Base-by-base conservation (phyloP, 1,140 invertebrate genomes). In the Drosophila tsacasi region DNA sequence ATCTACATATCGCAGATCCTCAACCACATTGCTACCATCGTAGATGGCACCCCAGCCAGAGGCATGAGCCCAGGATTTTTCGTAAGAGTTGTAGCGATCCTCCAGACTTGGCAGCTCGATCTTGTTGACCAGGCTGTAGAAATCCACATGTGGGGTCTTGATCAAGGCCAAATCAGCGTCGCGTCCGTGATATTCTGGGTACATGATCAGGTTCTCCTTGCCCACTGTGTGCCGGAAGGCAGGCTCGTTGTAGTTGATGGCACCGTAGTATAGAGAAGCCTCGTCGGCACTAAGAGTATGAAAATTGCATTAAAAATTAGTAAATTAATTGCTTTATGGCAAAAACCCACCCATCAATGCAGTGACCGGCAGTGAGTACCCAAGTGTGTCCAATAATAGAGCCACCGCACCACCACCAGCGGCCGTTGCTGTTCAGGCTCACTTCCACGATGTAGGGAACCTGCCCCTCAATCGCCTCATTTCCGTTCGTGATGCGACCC, bases 351-450 rank as follows among this genome's bases (percentile, higher is more conserved):
- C 21, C 44, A 3, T 47, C 72, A 13, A 59, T 69, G 74, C 95
- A 96, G 69, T 96, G 95, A 13, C 94, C 95, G 13, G 95, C 95
- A 10, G 94, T 94, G 27, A 95, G 73, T 1, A 95, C 90, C 94
- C 94, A 95, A 13, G 93, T 58, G 57, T 92, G 75, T 37, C 93
- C 93, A 30, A 95, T 94, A 40, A 96, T 83, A 23, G 94, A 94
- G n/a, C 94, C 95, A 7, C 95, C 95, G 79, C 95, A 96, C 87
- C 93, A 94, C 83, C 89, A 74, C 74, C 74, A 76, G 21, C 19
- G 35, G 2, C 74, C 74, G 10, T 76, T 76, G 35, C 67, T 89
- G 27, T 93, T 86, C 76, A 94, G 83, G 19, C 75, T 79, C 19
- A 95, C 80, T 1, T 93, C 92, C 19, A 93, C 94, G 65, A 94